phyloP scores from a whole-genome alignment of 2,797 vertebrate species.

The Galago senegalensis region DNA sequence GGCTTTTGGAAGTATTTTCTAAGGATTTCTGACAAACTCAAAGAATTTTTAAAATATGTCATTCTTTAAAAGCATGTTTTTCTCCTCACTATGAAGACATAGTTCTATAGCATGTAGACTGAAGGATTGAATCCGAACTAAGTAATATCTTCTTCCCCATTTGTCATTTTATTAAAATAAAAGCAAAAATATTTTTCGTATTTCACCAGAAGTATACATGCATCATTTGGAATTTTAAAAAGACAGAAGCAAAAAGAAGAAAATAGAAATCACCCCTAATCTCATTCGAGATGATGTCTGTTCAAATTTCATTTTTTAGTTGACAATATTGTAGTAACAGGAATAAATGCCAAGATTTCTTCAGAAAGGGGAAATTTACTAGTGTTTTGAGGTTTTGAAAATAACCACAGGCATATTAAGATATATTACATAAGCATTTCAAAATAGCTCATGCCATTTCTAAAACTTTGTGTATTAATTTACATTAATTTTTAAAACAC shows the following conservation, averaged over 20 bases:
- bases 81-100: neutral
- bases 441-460: slow-evolving; percentile 30
- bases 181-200: neutral
- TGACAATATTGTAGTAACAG: slow-evolving; percentile 38
- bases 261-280: slow-evolving; percentile 24
- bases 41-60: slow-evolving; percentile 30
- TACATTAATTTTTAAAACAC: slow-evolving; percentile 5
- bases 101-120: neutral
- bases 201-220: neutral
- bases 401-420: slow-evolving; percentile 24
- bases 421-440: slow-evolving; percentile 60
- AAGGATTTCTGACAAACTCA: slow-evolving; percentile 3
- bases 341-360: slow-evolving; percentile 37
- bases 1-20: slow-evolving; percentile 15
- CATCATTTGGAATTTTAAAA: slow-evolving; percentile 8
- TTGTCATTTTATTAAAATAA: slow-evolving; percentile 40
- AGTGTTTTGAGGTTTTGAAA: slow-evolving; percentile 62
- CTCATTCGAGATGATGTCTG: neutral
- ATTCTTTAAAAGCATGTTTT: slow-evolving; percentile 28
- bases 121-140: neutral
- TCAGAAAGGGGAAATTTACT: slow-evolving; percentile 47
- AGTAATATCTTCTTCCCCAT: neutral
- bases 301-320: slow-evolving; percentile 46
- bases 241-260: neutral
- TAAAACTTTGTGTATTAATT: neutral